phyloP scores from a whole-genome alignment of 2,113 vertebrate genomes.

The Nibea albiflora region DNA sequence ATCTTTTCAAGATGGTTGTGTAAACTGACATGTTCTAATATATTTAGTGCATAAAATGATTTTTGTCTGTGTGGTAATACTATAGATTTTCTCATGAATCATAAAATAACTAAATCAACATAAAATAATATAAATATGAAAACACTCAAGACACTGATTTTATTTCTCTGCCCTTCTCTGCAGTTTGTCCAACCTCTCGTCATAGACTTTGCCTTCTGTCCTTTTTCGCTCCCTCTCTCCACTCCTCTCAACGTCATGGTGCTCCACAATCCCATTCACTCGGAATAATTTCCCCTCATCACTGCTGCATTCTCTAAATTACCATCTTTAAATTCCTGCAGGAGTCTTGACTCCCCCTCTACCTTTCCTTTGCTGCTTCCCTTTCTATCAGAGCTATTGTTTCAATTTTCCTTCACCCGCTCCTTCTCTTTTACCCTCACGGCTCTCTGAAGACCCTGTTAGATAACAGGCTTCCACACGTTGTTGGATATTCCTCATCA shows the following conservation, averaged over 20 bases:
- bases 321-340: constrained; percentile 60
- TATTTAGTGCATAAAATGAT: background rate
- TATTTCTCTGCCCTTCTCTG: background rate
- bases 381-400: constrained; percentile 50
- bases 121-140: background rate
- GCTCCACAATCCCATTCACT: constrained; percentile 40
- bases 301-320: constrained; percentile 52
- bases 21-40: background rate
- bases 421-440: constrained; percentile 40
- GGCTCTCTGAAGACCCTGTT: constrained; percentile 58
- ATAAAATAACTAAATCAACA: background rate
- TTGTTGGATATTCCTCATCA: constrained; percentile 69
- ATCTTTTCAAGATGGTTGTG: background rate
- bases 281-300: constrained; percentile 57
- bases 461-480: constrained; percentile 65
- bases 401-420: constrained; percentile 37
- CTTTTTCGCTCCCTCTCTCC: background rate
- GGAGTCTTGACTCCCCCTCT: constrained; percentile 33
- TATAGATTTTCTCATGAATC: background rate
- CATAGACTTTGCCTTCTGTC: constrained; percentile 12
- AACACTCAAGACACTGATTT: background rate
- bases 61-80: background rate
- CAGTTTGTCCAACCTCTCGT: background rate
- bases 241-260: constrained; percentile 26
- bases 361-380: constrained; percentile 25